phyloP scores from a whole-genome alignment of 2,888 invertebrate genomes.

The Andrena bucephala region DNA sequence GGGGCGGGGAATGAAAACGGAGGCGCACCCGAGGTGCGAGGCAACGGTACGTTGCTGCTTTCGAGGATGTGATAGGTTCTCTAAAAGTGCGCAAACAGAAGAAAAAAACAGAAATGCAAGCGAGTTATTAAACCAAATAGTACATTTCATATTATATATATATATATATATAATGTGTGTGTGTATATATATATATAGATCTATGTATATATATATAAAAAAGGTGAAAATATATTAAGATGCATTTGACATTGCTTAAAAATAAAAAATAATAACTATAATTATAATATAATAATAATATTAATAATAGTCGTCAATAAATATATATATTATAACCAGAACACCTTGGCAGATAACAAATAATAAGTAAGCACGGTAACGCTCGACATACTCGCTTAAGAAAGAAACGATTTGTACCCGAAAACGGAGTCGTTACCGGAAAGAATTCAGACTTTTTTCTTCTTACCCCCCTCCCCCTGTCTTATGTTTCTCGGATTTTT shows the following conservation, averaged over 20 bases:
- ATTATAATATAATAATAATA: conserved; percentile 77
- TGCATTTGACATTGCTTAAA: conserved; percentile 84
- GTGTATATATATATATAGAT: conserved; percentile 75
- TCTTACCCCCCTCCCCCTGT: conserved; percentile 23
- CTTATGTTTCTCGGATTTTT: conserved; percentile 46
- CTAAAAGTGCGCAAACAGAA: conserved; percentile 76
- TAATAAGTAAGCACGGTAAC: conserved; percentile 85
- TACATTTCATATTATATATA: conserved; percentile 84
- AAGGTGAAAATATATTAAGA: conserved; percentile 85
- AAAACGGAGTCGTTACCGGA: conserved; percentile 71
- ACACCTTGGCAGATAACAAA: conserved; percentile 85
- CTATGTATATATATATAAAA: conserved; percentile 77
- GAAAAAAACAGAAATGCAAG: conserved; percentile 69
- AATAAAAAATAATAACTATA: conserved; percentile 78
- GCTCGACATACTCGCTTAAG: conserved; percentile 74
- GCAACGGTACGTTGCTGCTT: not conserved
- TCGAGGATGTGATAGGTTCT: conserved; percentile 81
- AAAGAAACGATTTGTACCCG: conserved; percentile 76
- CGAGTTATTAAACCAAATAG: conserved; percentile 85
- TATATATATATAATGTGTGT: conserved; percentile 17
- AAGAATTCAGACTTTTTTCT: conserved; percentile 64
- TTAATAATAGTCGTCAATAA: conserved; percentile 82
- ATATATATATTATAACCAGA: conserved; percentile 85
- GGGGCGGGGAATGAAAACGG: not conserved
- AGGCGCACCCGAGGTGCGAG: not conserved